These are phyloP conservation scores for Pomatorhinus ruficollis DNA, from an alignment of 2,113 vertebrate genomes.

Conservation along the genomic window DNA sequence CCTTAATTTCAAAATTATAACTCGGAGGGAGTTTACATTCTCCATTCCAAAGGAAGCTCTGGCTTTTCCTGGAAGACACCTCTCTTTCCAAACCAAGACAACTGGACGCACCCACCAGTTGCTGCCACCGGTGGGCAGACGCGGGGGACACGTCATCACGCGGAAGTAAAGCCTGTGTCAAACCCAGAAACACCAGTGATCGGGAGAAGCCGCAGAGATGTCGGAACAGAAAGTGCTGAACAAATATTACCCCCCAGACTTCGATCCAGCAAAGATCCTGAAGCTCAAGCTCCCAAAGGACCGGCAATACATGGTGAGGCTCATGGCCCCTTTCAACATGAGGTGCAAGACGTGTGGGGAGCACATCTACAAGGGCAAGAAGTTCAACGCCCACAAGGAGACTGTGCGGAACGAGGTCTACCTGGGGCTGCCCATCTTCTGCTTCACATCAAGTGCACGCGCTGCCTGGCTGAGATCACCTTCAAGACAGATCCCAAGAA, in stretches of 20 bases:
- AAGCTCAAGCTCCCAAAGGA: conserved; percentile 87
- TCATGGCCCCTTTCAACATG: conserved; percentile 93
- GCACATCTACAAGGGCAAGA: conserved; percentile 96
- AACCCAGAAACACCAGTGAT: not conserved
- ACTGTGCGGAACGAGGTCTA: conserved; percentile 91
- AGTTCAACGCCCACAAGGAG: conserved; percentile 96
- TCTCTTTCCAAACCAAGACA: not conserved
- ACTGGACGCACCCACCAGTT: not conserved
- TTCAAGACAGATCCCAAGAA: conserved; percentile 91
- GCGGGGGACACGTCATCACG: not conserved
- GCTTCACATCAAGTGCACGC: conserved; percentile 94
- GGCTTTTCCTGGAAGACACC: not conserved
- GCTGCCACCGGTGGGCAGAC: not conserved
- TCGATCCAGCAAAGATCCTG: conserved; percentile 84
- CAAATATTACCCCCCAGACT: conserved; percentile 94
- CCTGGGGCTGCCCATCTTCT: conserved; percentile 92
- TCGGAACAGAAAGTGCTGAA: conserved; percentile 91
- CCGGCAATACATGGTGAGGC: conserved; percentile 71
- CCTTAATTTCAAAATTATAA: not conserved
- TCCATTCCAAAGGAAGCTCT: not conserved
- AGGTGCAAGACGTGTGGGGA: conserved; percentile 93
- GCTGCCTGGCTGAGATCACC: conserved; percentile 78
- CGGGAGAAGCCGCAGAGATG: conserved; percentile 64
- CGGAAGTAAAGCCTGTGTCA: not conserved
- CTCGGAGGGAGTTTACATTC: not conserved